A percentile compares a stretch with the other conserved stretches of the same genome.
Evolutionary conservation across 2,888 invertebrate species (phyloP).

Genomic region (Ditula angustiorana): DNA sequence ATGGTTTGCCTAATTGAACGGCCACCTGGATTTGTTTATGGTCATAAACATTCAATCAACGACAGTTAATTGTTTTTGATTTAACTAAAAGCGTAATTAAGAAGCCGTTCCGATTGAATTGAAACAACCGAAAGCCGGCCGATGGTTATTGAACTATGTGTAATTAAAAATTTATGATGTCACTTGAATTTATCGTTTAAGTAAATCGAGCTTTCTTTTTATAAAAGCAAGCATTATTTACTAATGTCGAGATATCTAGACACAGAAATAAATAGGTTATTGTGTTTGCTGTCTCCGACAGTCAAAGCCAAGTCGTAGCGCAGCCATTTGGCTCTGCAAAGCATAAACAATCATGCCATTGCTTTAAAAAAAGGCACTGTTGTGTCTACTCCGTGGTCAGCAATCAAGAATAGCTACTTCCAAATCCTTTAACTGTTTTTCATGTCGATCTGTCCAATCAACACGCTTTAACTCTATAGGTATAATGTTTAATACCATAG

Average conservation of each 20-base stretch:
- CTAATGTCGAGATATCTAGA: neutral
- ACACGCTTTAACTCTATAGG: neutral
- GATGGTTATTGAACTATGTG: slow-evolving; percentile 2
- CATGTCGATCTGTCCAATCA: neutral
- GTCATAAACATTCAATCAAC: slow-evolving; percentile 36
- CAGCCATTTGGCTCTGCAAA: slow-evolving; percentile 11
- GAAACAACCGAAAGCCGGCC: slow-evolving; percentile 1
- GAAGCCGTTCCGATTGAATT: slow-evolving; percentile 22
- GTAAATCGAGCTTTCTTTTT: slow-evolving; percentile 1
- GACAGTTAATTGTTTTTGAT: slow-evolving; percentile 25
- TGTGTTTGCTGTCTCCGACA: neutral
- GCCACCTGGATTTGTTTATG: slow-evolving; percentile 37
- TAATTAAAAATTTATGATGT: slow-evolving; percentile 11
- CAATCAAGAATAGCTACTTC: neutral
- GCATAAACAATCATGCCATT: slow-evolving; percentile 36
- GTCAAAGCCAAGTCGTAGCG: slow-evolving; percentile 25
- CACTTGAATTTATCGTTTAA: neutral
- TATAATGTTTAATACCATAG: no score
- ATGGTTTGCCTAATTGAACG: slow-evolving; percentile 41
- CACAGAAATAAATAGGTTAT: neutral
- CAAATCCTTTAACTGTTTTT: neutral
- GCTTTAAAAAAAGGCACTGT: slow-evolving; percentile 5
- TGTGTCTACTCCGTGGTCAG: slow-evolving; percentile 7
- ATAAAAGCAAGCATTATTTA: no score
- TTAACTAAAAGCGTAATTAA: slow-evolving; percentile 36